phyloP scores from a whole-genome alignment of 2,888 invertebrate genomes.

The Amphipyra berbera region DNA sequence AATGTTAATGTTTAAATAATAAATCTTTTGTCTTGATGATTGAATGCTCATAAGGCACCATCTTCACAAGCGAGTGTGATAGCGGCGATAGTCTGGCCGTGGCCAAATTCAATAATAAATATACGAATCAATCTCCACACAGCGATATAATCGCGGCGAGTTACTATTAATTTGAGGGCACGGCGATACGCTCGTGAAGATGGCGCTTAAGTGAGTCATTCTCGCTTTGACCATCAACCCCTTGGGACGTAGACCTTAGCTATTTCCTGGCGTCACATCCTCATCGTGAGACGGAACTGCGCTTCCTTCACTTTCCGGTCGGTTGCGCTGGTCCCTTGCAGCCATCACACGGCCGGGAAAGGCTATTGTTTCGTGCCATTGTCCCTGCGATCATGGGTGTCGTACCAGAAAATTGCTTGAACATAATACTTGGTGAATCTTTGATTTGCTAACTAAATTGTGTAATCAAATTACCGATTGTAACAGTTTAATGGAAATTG shows the following conservation, averaged over 20 bases:
- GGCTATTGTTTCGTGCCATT: conserved; percentile 74
- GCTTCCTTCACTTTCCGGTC: conserved; percentile 80
- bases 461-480: conserved; percentile 25
- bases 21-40: conserved; percentile 6
- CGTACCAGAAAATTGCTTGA: conserved; percentile 58
- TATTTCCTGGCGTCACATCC: conserved; percentile 65
- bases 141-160: too few species aligned
- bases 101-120: too few species aligned
- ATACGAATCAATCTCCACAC: too few species aligned
- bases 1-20: neutral
- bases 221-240: conserved; percentile 39
- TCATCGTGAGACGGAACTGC: conserved; percentile 76
- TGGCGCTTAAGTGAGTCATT: conserved; percentile 41
- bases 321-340: conserved; percentile 69
- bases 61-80: too few species aligned
- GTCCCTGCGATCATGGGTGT: conserved; percentile 60
- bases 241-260: conserved; percentile 49
- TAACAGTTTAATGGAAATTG: conserved; percentile 18
- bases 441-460: conserved; percentile 35
- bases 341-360: conserved; percentile 65
- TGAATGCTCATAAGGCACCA: too few species aligned
- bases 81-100: too few species aligned
- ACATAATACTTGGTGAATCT: conserved; percentile 16
- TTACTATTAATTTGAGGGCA: too few species aligned
- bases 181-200: too few species aligned